phyloP scores from a whole-genome alignment of 2,888 invertebrate genomes.

The Fragum whitleyi region DNA sequence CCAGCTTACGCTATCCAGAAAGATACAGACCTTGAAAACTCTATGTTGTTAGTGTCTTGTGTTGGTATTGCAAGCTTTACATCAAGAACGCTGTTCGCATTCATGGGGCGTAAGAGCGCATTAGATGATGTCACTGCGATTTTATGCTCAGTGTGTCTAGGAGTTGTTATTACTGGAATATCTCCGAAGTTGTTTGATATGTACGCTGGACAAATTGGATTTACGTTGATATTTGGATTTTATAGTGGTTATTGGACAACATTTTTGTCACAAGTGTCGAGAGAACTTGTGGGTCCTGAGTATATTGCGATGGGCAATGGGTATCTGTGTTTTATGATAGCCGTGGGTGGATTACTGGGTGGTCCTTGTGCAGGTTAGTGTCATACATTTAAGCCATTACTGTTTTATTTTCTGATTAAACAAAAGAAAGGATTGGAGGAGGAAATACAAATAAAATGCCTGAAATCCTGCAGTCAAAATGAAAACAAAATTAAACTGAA shows the following conservation, averaged over 20 bases:
- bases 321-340: slow-evolving; percentile 81
- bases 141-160: slow-evolving; percentile 79
- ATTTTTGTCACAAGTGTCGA: slow-evolving; percentile 79
- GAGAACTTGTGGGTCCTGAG: slow-evolving; percentile 81
- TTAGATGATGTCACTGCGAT: slow-evolving; percentile 81
- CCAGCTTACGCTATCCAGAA: slow-evolving; percentile 79
- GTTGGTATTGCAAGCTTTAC: slow-evolving; percentile 80
- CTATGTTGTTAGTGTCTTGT: slow-evolving; percentile 78
- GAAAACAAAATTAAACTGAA: too few species aligned
- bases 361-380: slow-evolving; percentile 80
- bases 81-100: slow-evolving; percentile 79
- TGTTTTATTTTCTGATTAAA: too few species aligned
- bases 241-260: slow-evolving; percentile 84
- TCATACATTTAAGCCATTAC: too few species aligned
- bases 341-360: slow-evolving; percentile 79
- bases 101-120: slow-evolving; percentile 82
- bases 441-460: too few species aligned
- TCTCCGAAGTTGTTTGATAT: slow-evolving; percentile 81
- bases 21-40: slow-evolving; percentile 76
- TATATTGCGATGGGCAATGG: slow-evolving; percentile 82
- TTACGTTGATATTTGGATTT: slow-evolving; percentile 82
- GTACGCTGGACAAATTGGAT: slow-evolving; percentile 82
- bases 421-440: too few species aligned
- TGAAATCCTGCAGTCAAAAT: too few species aligned
- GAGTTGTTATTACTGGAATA: slow-evolving; percentile 81